Conservation (phyloP, 2,113 vertebrate species). For the Lophochroa leadbeateri region DNA sequence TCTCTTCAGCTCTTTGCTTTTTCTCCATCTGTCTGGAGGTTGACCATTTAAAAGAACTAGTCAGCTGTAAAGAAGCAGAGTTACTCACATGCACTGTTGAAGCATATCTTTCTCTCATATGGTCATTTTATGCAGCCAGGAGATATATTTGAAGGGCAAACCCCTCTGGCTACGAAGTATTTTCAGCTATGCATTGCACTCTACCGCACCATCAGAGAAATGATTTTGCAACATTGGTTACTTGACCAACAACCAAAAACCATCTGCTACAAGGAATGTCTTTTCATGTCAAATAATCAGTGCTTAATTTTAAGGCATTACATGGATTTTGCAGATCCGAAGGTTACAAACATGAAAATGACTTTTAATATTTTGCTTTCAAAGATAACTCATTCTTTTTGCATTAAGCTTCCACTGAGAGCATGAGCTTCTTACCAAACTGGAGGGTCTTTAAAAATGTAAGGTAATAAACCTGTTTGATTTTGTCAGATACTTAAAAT, state of each 20-base stretch:
- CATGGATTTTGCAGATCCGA: neutral
- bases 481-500: neutral
- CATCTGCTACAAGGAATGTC: neutral
- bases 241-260: neutral
- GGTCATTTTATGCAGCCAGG: slow-evolving; percentile 12
- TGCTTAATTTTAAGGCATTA: neutral
- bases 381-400: neutral
- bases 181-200: neutral
- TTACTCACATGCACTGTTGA: neutral
- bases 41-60: neutral
- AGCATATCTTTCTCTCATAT: slow-evolving; percentile 4
- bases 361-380: neutral
- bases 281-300: neutral
- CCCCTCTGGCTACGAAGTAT: neutral
- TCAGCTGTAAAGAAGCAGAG: slow-evolving; percentile 14
- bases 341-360: neutral
- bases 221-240: neutral
- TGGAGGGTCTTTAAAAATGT: neutral
- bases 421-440: neutral
- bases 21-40: neutral
- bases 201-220: neutral
- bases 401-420: neutral
- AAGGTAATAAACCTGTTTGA: neutral
- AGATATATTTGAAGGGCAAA: slow-evolving; percentile 29
- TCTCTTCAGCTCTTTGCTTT: neutral